Evolutionary conservation across 2,113 vertebrate genomes (phyloP).

Genomic region (Pseudopipra pipra): DNA sequence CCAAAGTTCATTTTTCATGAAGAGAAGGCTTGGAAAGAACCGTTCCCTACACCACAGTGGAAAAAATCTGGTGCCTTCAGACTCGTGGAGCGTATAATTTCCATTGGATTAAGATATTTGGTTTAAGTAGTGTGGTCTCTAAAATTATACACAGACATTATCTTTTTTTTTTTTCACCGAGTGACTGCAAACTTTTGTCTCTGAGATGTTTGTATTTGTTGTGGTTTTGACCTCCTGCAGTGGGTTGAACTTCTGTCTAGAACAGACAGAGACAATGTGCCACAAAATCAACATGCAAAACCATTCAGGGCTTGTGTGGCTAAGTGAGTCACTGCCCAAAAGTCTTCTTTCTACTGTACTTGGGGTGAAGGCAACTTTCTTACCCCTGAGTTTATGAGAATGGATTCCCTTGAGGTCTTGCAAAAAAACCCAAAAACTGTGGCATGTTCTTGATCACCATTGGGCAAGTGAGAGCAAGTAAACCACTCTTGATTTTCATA

Average conservation of each 20-base stretch:
- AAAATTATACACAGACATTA: not conserved
- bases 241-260: not conserved
- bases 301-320: not conserved
- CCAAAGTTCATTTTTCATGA: not conserved
- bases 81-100: not conserved
- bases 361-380: not conserved
- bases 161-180: fast-evolving
- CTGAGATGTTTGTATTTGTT: not conserved
- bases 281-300: not conserved
- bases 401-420: not conserved
- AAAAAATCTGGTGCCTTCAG: not conserved
- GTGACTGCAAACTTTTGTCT: not conserved
- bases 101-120: not conserved
- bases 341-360: not conserved
- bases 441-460: not conserved
- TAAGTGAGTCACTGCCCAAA: not conserved
- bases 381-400: not conserved
- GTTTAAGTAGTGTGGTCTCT: not conserved
- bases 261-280: not conserved
- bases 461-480: not conserved
- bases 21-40: not conserved
- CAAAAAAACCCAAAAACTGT: not conserved
- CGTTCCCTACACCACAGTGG: not conserved
- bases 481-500: not conserved
- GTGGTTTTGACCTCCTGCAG: not conserved